Evolutionary conservation across 2,113 vertebrate species (phyloP).

Genomic region (Piaya cayana): DNA sequence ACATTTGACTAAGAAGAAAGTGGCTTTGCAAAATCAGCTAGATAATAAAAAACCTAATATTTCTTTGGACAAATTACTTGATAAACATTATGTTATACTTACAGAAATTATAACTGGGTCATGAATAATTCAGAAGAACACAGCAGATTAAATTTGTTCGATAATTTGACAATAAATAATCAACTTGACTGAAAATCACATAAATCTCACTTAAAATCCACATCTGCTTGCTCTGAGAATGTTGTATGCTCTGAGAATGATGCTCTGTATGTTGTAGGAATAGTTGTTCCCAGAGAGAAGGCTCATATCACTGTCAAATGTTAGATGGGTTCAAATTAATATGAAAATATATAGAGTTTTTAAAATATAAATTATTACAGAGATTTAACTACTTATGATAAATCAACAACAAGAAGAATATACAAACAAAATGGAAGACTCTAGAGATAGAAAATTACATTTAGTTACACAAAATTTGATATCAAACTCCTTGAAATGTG

Average conservation of each 20-base stretch:
- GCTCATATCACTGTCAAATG: neutral
- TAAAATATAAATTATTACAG: neutral
- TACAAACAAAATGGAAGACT: neutral
- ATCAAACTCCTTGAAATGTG: neutral
- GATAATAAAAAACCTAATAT: neutral
- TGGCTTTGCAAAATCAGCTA: neutral
- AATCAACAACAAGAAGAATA: neutral
- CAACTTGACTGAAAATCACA: neutral
- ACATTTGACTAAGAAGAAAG: neutral
- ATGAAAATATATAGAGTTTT: neutral
- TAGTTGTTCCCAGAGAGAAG: neutral
- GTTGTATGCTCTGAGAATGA: neutral
- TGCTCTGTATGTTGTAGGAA: neutral
- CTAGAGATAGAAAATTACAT: neutral
- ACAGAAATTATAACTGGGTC: neutral
- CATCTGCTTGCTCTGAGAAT: neutral
- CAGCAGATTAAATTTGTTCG: neutral
- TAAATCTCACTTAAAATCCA: neutral
- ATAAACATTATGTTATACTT: neutral
- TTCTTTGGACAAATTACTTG: neutral
- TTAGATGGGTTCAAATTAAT: neutral
- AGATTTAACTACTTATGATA: neutral
- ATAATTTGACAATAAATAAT: neutral
- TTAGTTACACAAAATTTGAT: neutral
- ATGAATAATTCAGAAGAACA: conserved; percentile 11